phyloP scores from a whole-genome alignment of 1,140 invertebrate genomes.

The Lordiphosa clarofinis region DNA sequence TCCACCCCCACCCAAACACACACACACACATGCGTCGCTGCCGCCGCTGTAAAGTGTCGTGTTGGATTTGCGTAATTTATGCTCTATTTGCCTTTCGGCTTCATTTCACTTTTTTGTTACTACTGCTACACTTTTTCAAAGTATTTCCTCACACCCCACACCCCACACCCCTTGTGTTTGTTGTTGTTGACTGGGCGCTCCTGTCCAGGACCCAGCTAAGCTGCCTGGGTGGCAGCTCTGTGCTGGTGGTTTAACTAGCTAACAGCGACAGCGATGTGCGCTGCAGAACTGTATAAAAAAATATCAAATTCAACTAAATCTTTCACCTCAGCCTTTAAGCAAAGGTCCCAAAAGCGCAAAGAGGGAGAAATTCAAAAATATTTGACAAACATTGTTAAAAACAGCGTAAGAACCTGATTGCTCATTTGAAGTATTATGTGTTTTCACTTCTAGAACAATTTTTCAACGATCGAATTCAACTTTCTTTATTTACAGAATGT shows the following conservation, averaged over 20 bases:
- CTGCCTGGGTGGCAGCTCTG: conserved; percentile 4
- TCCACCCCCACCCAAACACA: conserved; percentile 7
- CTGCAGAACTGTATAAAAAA: too few species aligned
- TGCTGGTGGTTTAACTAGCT: neutral
- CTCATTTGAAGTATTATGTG: too few species aligned
- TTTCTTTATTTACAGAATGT: too few species aligned
- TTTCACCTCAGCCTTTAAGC: too few species aligned
- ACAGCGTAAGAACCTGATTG: too few species aligned
- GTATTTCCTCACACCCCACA: conserved; percentile 39
- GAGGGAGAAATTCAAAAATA: too few species aligned
- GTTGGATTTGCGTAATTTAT: conserved; percentile 78
- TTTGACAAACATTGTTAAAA: too few species aligned
- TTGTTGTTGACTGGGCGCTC: conserved; percentile 9
- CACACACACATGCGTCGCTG: conserved; percentile 10
- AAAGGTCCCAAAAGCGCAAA: too few species aligned
- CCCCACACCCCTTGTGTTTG: conserved; percentile 14
- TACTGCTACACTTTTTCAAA: conserved; percentile 41
- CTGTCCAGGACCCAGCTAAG: conserved; percentile 3
- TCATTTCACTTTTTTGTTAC: conserved; percentile 70
- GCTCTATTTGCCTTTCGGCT: conserved; percentile 77
- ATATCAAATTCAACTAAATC: too few species aligned
- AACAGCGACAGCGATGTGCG: too few species aligned
- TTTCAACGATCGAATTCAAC: too few species aligned
- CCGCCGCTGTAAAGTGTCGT: conserved; percentile 55
- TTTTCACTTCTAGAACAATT: too few species aligned